These are phyloP conservation scores for Phaethornis superciliosus DNA, from an alignment of 2,113 vertebrate species.

Conservation along the genomic window DNA sequence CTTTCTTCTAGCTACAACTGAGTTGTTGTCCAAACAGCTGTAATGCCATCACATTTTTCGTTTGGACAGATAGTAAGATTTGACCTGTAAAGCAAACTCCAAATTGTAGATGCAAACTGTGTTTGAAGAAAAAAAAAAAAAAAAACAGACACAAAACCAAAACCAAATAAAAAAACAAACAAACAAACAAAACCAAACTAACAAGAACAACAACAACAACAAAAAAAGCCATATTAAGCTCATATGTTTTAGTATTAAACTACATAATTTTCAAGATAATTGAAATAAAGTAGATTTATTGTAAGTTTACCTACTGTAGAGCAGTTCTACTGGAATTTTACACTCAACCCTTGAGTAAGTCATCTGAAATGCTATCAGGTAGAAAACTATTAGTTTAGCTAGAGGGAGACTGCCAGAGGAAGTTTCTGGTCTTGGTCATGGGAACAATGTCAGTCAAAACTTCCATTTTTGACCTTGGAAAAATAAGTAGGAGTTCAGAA, in stretches of 20 bases:
- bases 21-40: not conserved
- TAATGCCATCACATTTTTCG: not conserved
- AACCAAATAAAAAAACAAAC: not conserved
- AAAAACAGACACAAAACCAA: not conserved
- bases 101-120: not conserved
- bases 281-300: not conserved
- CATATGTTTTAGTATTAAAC: not conserved
- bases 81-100: not conserved
- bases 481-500: not conserved
- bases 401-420: not conserved
- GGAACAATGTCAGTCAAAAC: not conserved
- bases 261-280: not conserved
- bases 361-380: not conserved
- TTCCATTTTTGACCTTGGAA: not conserved
- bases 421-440: not conserved
- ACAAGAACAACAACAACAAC: too few species aligned
- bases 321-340: not conserved
- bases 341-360: not conserved
- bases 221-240: not conserved
- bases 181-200: too few species aligned
- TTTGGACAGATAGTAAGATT: not conserved
- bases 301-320: not conserved
- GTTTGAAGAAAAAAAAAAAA: not conserved
- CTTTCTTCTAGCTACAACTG: not conserved
- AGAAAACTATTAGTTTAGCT: not conserved